Percentiles rank a stretch among this genome's conserved stretches.
These are phyloP conservation scores for Pholis gunnellus DNA, from an alignment of 2,113 vertebrate species.

Conservation along the genomic window DNA sequence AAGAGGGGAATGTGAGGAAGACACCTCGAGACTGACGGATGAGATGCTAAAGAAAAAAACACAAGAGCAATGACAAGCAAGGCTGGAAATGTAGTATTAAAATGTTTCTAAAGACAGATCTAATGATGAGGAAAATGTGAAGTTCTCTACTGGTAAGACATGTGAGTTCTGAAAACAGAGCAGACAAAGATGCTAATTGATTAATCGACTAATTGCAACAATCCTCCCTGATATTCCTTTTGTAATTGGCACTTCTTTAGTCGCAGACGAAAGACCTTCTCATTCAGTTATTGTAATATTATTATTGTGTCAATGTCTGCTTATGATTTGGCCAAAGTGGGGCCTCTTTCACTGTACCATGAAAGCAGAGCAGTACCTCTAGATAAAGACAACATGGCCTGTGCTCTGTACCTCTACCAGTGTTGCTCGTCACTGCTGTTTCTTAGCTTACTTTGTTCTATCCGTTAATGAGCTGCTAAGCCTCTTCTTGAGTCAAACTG, in stretches of 20 bases:
- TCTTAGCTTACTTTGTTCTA: slow-evolving; percentile 67
- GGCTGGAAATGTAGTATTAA: neutral
- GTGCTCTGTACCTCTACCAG: slow-evolving; percentile 38
- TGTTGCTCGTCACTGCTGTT: slow-evolving; percentile 46
- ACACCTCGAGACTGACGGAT: neutral
- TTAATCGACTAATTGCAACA: neutral
- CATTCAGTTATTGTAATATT: slow-evolving; percentile 49
- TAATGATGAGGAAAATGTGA: neutral
- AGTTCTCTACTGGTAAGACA: neutral
- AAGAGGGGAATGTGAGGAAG: slow-evolving; percentile 23
- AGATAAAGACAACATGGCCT: slow-evolving; percentile 49
- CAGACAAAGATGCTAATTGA: neutral
- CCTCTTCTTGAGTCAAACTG: slow-evolving; percentile 59
- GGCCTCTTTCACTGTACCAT: slow-evolving; percentile 25
- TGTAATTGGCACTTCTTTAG: slow-evolving; percentile 33
- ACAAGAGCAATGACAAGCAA: neutral
- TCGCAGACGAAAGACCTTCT: slow-evolving; percentile 37
- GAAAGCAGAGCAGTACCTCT: neutral
- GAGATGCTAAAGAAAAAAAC: slow-evolving; percentile 18
- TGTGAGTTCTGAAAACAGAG: neutral
- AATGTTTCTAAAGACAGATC: slow-evolving; percentile 3
- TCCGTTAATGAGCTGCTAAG: slow-evolving; percentile 77
- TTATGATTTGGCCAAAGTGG: slow-evolving; percentile 19
- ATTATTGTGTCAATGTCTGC: slow-evolving; percentile 14
- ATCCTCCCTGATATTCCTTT: neutral